phyloP scores from a whole-genome alignment of 2,113 vertebrate species.

The Abramis brama region DNA sequence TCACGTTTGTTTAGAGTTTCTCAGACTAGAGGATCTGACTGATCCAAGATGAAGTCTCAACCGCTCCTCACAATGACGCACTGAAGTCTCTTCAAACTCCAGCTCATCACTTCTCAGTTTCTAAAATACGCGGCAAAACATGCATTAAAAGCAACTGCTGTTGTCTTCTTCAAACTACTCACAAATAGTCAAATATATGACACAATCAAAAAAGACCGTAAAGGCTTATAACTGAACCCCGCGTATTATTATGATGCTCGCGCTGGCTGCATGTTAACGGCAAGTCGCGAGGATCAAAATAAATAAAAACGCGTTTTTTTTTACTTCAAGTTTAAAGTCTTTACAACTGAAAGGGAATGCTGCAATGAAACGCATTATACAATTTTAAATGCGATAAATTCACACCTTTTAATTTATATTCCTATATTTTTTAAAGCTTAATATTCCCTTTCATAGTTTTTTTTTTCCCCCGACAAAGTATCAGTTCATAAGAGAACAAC shows the following conservation, averaged over 20 bases:
- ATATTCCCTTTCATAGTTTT: no score
- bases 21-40: not conserved
- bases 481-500: no score
- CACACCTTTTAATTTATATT: no score
- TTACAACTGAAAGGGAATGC: not conserved
- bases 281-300: not conserved
- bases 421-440: no score
- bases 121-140: not conserved
- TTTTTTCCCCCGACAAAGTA: no score
- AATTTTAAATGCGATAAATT: no score
- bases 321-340: not conserved
- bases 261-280: not conserved
- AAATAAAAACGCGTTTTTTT: conserved; percentile 13
- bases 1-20: not conserved
- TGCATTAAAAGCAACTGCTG: not conserved
- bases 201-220: not conserved
- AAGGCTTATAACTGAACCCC: not conserved
- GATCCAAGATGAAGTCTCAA: not conserved
- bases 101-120: not conserved
- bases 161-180: not conserved
- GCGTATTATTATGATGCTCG: not conserved
- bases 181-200: not conserved
- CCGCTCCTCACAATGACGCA: not conserved
- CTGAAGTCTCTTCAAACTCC: not conserved
- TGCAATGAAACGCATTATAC: not conserved